phyloP scores from a whole-genome alignment of 2,113 vertebrate genomes.

The Rostratula benghalensis region DNA sequence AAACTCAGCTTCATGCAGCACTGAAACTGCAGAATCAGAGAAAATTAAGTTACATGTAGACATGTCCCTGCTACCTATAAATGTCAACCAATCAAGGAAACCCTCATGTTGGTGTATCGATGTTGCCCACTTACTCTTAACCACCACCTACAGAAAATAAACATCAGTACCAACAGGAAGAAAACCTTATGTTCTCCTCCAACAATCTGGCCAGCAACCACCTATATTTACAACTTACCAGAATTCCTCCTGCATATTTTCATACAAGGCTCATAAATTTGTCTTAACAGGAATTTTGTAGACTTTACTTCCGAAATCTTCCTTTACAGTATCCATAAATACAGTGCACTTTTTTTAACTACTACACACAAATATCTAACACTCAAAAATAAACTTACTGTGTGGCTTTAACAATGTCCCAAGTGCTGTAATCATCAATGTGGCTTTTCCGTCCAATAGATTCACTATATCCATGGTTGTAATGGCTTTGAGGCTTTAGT shows the following conservation, averaged over 20 bases:
- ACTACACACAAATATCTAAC: not conserved
- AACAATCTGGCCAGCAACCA: not conserved
- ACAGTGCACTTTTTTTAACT: not conserved
- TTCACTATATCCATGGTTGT: constrained; percentile 94
- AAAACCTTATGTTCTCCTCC: not conserved
- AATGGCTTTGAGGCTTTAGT: constrained; percentile 95
- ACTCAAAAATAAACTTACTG: constrained; percentile 85
- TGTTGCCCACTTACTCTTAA: not conserved
- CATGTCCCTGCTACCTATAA: not conserved
- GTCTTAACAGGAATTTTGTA: not conserved
- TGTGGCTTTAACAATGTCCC: constrained; percentile 99
- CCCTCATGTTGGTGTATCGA: not conserved
- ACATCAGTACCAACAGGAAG: not conserved
- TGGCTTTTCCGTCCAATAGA: constrained; percentile 91
- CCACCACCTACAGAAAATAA: not conserved
- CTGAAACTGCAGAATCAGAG: not conserved
- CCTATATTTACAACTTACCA: not conserved
- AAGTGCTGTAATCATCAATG: constrained; percentile 97
- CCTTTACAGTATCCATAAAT: not conserved
- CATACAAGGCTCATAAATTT: not conserved
- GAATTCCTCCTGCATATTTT: not conserved
- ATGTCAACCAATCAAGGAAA: not conserved
- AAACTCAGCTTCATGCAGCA: not conserved
- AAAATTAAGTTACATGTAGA: not conserved
- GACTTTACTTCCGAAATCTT: not conserved